phyloP scores from a whole-genome alignment of 2,797 vertebrate species.

The Lepus oiostolus region DNA sequence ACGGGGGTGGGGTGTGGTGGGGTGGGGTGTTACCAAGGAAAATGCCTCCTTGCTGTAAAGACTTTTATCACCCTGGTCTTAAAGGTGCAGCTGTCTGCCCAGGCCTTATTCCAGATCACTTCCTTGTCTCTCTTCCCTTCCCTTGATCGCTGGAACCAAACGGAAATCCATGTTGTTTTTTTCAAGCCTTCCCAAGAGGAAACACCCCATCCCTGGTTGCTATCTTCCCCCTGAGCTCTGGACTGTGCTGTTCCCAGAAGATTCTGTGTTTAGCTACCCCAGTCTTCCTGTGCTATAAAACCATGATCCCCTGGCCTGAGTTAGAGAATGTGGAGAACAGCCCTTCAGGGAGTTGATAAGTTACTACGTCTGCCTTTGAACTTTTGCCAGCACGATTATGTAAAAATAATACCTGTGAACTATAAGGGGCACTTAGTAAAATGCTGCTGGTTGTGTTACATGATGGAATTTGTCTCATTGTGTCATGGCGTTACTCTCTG shows the following conservation, averaged over 20 bases:
- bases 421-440: conserved; percentile 11
- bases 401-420: conserved; percentile 70
- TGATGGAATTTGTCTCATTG: background rate
- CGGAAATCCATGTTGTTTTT: conserved; percentile 18
- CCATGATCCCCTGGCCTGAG: conserved; percentile 10
- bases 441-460: conserved; percentile 20
- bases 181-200: conserved; percentile 12
- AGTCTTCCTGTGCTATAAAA: conserved; percentile 61
- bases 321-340: conserved; percentile 31
- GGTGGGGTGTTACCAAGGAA: too few species aligned
- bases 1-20: too few species aligned
- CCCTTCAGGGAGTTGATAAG: conserved; percentile 37
- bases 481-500: conserved; percentile 39
- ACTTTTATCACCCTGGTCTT: conserved; percentile 1
- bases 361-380: conserved; percentile 70
- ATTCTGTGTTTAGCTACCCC: conserved; percentile 56
- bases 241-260: conserved; percentile 53
- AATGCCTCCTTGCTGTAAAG: background rate
- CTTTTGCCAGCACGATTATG: conserved; percentile 51
- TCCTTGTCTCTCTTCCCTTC: background rate
- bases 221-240: conserved; percentile 52
- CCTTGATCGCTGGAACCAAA: background rate
- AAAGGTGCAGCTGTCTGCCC: background rate
- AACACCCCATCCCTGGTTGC: background rate
- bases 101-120: background rate